Percentiles rank a stretch among this genome's conserved stretches.
Evolutionary conservation across 2,113 vertebrate species (phyloP).

Genomic region (Lepidothrix coronata): DNA sequence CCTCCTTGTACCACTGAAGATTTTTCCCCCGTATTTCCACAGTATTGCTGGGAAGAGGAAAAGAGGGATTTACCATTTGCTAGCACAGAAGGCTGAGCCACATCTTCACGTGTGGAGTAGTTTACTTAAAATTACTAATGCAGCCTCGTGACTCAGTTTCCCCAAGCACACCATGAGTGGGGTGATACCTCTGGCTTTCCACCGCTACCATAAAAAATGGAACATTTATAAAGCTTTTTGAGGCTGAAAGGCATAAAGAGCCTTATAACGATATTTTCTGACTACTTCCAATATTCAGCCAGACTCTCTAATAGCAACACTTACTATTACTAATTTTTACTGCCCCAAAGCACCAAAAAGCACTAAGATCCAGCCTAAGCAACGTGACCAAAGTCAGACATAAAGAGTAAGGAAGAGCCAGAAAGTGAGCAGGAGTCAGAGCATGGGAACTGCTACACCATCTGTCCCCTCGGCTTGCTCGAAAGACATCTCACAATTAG

Average conservation of each 20-base stretch:
- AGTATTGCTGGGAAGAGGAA: background rate
- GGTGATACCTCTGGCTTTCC: background rate
- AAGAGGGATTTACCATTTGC: background rate
- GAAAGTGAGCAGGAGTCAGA: slow-evolving; percentile 48
- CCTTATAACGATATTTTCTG: background rate
- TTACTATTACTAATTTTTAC: background rate
- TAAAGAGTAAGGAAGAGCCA: slow-evolving; percentile 38
- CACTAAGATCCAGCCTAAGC: background rate
- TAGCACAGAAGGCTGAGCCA: background rate
- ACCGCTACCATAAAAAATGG: background rate
- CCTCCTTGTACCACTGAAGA: background rate
- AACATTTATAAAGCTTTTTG: background rate
- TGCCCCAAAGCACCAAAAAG: background rate
- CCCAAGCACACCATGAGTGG: rapidly evolving
- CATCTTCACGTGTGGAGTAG: rapidly evolving
- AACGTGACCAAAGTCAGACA: background rate
- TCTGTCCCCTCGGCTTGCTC: slow-evolving; percentile 42
- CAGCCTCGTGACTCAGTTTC: background rate
- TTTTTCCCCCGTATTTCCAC: background rate
- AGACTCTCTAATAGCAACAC: background rate
- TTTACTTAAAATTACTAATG: background rate
- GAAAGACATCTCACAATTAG: slow-evolving; percentile 11
- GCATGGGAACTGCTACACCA: slow-evolving; percentile 33
- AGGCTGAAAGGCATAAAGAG: background rate
- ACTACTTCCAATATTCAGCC: background rate